These are phyloP conservation scores for Zosterops lateralis DNA, from an alignment of 2,113 vertebrate species.

Conservation along the genomic window DNA sequence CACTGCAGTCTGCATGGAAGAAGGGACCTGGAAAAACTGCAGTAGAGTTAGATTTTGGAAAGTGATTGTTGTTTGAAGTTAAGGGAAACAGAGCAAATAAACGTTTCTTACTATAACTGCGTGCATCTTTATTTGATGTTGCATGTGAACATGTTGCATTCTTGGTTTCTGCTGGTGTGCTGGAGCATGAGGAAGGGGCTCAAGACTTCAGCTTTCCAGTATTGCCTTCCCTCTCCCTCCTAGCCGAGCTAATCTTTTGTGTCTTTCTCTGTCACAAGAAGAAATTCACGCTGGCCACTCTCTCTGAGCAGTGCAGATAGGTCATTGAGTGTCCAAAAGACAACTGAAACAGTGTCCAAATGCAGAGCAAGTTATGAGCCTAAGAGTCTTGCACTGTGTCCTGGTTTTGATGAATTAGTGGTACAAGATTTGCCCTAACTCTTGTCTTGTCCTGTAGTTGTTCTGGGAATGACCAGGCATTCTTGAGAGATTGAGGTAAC, in stretches of 20 bases:
- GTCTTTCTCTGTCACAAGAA: neutral
- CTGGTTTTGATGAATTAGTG: neutral
- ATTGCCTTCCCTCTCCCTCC: neutral
- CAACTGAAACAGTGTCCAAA: neutral
- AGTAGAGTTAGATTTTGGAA: neutral
- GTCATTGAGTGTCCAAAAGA: neutral
- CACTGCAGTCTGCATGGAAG: neutral
- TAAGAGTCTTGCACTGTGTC: rapidly evolving
- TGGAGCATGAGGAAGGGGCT: neutral
- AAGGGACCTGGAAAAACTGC: neutral
- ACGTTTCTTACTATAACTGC: neutral
- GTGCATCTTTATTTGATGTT: neutral
- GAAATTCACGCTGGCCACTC: neutral
- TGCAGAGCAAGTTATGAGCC: neutral
- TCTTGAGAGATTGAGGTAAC: neutral
- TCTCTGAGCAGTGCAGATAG: neutral
- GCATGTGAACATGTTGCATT: neutral
- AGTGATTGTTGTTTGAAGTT: neutral
- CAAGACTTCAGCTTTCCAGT: neutral
- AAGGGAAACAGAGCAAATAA: neutral
- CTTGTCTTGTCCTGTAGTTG: neutral
- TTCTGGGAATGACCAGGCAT: neutral
- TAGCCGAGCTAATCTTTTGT: neutral
- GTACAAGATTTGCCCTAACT: neutral
- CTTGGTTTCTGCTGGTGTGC: neutral